A percentile compares a stretch with the other conserved stretches of the same genome.
Conservation (phyloP, 2,888 invertebrate genomes). For the Apamea epomidion region DNA sequence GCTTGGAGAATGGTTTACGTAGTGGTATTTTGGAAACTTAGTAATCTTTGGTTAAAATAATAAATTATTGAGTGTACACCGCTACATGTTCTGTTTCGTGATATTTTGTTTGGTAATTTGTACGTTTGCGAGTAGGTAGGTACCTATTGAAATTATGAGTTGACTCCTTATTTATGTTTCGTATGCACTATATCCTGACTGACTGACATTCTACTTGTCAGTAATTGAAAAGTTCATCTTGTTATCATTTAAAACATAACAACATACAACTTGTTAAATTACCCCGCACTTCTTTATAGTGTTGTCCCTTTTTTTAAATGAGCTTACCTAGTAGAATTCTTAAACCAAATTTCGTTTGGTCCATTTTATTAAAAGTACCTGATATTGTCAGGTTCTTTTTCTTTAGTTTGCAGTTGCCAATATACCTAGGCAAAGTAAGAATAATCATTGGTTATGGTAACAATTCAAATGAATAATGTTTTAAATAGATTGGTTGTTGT, state of each 20-base stretch:
- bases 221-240: background rate
- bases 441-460: background rate
- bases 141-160: too few species aligned
- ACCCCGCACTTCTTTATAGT: background rate
- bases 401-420: background rate
- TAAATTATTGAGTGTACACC: background rate
- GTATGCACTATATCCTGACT: too few species aligned
- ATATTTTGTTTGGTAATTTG: background rate
- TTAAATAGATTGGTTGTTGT: constrained; percentile 64
- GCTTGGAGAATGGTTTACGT: background rate
- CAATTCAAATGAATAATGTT: background rate
- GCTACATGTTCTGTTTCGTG: background rate
- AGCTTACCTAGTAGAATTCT: too few species aligned
- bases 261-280: background rate
- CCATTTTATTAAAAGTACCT: too few species aligned
- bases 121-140: too few species aligned
- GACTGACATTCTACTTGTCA: too few species aligned
- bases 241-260: background rate
- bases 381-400: background rate
- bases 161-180: too few species aligned
- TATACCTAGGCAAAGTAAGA: background rate
- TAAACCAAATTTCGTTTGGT: background rate
- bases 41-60: background rate
- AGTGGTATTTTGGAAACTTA: background rate
- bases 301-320: too few species aligned